Conservation (phyloP, 2,113 vertebrate genomes). For the Corythoichthys haematopterus region DNA sequence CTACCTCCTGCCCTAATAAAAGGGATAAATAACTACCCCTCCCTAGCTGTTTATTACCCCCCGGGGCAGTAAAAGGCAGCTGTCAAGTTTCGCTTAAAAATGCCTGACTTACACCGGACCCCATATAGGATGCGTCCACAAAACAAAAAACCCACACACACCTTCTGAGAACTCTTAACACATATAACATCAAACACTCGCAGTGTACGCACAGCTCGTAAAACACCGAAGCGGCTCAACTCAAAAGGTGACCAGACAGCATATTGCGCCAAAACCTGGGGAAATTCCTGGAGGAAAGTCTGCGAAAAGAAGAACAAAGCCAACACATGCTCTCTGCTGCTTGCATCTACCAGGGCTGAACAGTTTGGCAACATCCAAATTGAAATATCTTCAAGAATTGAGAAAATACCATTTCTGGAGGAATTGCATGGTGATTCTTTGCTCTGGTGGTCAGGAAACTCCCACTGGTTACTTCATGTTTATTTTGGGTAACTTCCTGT, state of each 20-base stretch:
- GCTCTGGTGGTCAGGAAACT: no score
- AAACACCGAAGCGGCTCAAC: constrained; percentile 27
- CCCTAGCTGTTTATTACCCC: constrained; percentile 73
- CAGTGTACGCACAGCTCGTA: constrained; percentile 55
- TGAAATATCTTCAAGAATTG: constrained; percentile 4
- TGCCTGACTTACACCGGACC: constrained; percentile 32
- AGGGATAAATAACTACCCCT: constrained; percentile 70
- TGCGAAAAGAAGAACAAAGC: constrained; percentile 5
- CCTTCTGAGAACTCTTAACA: constrained; percentile 58
- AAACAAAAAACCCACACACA: constrained; percentile 34
- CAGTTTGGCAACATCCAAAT: background rate
- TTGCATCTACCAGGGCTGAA: constrained; percentile 1
- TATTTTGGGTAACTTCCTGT: no score
- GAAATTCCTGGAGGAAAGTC: background rate
- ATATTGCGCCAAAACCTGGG: constrained; percentile 9
- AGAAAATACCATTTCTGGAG: background rate
- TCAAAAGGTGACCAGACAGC: constrained; percentile 25
- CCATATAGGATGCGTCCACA: constrained; percentile 50
- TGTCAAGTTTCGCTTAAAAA: constrained; percentile 65
- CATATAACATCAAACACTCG: constrained; percentile 49
- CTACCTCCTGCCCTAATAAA: constrained; percentile 70
- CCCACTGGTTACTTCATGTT: no score
- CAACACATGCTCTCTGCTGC: background rate
- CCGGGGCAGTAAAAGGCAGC: constrained; percentile 78
- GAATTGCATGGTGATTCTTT: no score